Percentiles rank a stretch among this genome's conserved stretches.
phyloP scores from a whole-genome alignment of 2,797 vertebrate genomes.

The Craterocephalus amniculus region DNA sequence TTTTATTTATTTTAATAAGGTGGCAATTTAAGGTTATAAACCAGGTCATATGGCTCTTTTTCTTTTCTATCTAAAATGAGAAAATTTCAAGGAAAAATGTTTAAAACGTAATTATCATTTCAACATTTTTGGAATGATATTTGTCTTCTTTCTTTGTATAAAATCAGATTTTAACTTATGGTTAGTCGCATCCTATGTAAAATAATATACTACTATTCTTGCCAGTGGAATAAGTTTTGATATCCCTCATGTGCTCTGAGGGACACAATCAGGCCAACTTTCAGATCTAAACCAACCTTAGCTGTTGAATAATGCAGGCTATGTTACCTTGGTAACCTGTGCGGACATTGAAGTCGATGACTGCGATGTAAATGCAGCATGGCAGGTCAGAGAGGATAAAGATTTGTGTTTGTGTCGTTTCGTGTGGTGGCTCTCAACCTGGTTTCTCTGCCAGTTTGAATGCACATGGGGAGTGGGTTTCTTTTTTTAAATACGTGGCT shows the following conservation, averaged over 20 bases:
- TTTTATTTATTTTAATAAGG: neutral
- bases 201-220: slow-evolving; percentile 17
- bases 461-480: neutral
- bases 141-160: neutral
- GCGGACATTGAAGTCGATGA: slow-evolving; percentile 66
- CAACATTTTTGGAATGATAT: neutral
- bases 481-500: neutral
- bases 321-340: slow-evolving; percentile 76
- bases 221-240: slow-evolving; percentile 32
- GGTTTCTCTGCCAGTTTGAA: neutral
- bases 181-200: slow-evolving; percentile 1
- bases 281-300: slow-evolving; percentile 66
- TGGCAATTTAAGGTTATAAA: neutral
- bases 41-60: neutral
- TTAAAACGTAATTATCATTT: neutral
- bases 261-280: slow-evolving; percentile 57
- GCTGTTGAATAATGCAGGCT: slow-evolving; percentile 77
- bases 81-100: no score
- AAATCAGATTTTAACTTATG: neutral
- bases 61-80: no score
- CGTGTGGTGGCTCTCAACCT: slow-evolving; percentile 7
- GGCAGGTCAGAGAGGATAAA: slow-evolving; percentile 67
- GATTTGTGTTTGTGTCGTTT: slow-evolving; percentile 48
- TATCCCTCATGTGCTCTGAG: slow-evolving; percentile 55
- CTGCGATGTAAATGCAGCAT: slow-evolving; percentile 69